A percentile compares a stretch with the other conserved stretches of the same genome.
phyloP scores from a whole-genome alignment of 2,888 invertebrate genomes.

The Clitarchus hookeri region DNA sequence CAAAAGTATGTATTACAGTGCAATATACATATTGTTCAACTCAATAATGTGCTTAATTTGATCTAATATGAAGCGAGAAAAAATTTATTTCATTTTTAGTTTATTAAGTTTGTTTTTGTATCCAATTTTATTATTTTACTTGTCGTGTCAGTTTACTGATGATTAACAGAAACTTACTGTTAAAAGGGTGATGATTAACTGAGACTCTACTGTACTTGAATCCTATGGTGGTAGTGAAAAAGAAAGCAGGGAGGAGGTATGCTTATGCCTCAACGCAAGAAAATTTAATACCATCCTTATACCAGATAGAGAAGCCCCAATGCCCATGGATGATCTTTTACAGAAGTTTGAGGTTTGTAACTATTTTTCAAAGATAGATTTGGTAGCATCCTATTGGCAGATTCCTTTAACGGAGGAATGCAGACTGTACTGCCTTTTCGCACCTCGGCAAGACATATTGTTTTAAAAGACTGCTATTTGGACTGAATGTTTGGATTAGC shows the following conservation, averaged over 20 bases:
- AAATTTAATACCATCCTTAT: constrained; percentile 47
- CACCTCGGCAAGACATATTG: constrained; percentile 44
- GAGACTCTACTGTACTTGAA: too few species aligned
- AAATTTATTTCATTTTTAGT: too few species aligned
- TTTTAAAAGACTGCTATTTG: constrained; percentile 48
- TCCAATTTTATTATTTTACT: too few species aligned
- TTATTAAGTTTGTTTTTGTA: too few species aligned
- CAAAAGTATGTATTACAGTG: too few species aligned
- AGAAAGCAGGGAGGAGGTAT: constrained; percentile 46
- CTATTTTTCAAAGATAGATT: constrained; percentile 43
- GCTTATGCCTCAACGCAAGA: constrained; percentile 49
- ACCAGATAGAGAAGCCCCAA: constrained; percentile 46
- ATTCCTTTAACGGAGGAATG: constrained; percentile 43
- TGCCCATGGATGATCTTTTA: constrained; percentile 43
- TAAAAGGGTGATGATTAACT: too few species aligned
- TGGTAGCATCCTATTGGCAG: constrained; percentile 47
- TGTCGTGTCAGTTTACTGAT: too few species aligned
- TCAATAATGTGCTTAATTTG: too few species aligned
- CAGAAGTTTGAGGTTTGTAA: constrained; percentile 38
- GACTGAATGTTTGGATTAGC: constrained; percentile 46
- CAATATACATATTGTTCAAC: too few species aligned
- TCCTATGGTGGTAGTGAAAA: constrained; percentile 47
- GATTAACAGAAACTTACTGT: too few species aligned
- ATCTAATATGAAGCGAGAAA: too few species aligned
- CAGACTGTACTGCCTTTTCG: constrained; percentile 44